Percentiles rank a stretch among this genome's conserved stretches.
Conservation (phyloP, 2,113 vertebrate genomes). For the Thymallus thymallus region DNA sequence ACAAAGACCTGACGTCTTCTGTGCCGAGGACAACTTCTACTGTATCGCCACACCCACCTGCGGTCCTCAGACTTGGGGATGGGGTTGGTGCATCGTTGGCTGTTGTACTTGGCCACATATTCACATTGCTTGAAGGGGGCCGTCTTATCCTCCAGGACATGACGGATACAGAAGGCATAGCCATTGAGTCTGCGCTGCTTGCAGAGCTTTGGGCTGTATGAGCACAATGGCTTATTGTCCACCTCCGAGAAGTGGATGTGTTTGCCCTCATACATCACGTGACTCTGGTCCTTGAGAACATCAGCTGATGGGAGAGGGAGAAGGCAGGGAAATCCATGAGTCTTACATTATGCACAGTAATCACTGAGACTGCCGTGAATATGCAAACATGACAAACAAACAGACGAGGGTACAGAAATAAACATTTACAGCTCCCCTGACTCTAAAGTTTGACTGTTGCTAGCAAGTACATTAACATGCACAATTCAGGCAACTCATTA, state of each 20-base stretch:
- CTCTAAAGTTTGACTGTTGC: neutral
- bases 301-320: constrained; percentile 87
- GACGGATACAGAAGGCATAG: constrained; percentile 99
- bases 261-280: constrained; percentile 99
- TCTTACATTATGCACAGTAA: constrained; percentile 34
- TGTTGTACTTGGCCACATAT: constrained; percentile 99
- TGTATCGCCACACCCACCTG: constrained; percentile 76
- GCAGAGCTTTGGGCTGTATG: constrained; percentile 99
- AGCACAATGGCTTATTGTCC: constrained; percentile 99
- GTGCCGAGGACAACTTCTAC: neutral
- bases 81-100: constrained; percentile 98
- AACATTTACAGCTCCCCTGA: neutral
- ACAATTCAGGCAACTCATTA: too few species aligned
- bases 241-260: constrained; percentile 99
- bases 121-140: constrained; percentile 99
- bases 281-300: constrained; percentile 99
- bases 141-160: constrained; percentile 99
- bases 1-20: neutral
- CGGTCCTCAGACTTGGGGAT: constrained; percentile 99
- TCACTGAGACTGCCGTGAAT: neutral
- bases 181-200: constrained; percentile 99
- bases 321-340: constrained; percentile 52
- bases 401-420: neutral
- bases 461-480: neutral
- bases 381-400: neutral